phyloP scores from a whole-genome alignment of 2,888 invertebrate genomes.

The Andricus curvator region DNA sequence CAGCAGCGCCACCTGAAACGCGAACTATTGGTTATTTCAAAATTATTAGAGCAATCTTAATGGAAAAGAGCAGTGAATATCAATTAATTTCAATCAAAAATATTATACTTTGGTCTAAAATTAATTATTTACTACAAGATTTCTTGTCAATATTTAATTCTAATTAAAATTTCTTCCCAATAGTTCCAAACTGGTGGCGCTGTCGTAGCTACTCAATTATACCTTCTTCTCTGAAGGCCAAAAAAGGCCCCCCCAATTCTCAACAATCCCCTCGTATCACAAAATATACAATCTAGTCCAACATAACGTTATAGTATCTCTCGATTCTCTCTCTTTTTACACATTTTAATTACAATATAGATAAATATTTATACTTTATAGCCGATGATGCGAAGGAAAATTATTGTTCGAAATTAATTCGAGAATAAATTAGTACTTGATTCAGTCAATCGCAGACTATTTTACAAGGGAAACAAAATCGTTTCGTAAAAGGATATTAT shows the following conservation, averaged over 20 bases:
- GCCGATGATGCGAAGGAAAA: conserved; percentile 4
- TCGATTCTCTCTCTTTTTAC: conserved; percentile 58
- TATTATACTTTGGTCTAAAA: no score
- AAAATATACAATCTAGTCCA: conserved; percentile 73
- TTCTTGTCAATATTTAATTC: no score
- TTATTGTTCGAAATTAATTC: conserved; percentile 8
- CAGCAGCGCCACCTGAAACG: no score
- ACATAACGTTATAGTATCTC: conserved; percentile 62
- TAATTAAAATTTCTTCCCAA: no score
- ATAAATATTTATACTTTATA: conserved; percentile 38
- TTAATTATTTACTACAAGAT: no score
- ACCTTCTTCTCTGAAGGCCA: conserved; percentile 45
- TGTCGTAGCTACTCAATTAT: no score
- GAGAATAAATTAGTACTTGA: conserved; percentile 3
- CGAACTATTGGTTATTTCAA: no score
- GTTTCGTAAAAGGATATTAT: conserved; percentile 28
- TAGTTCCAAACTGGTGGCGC: no score
- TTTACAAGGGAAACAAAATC: conserved; percentile 17
- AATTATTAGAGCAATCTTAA: no score
- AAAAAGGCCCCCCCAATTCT: conserved; percentile 27
- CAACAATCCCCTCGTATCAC: conserved; percentile 67
- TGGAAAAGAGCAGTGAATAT: no score
- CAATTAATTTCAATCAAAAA: no score
- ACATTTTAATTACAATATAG: conserved; percentile 55
- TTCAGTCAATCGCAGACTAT: conserved; percentile 1